Base-by-base conservation (phyloP, 2,797 vertebrate genomes). In the Gallinago solitaria region DNA sequence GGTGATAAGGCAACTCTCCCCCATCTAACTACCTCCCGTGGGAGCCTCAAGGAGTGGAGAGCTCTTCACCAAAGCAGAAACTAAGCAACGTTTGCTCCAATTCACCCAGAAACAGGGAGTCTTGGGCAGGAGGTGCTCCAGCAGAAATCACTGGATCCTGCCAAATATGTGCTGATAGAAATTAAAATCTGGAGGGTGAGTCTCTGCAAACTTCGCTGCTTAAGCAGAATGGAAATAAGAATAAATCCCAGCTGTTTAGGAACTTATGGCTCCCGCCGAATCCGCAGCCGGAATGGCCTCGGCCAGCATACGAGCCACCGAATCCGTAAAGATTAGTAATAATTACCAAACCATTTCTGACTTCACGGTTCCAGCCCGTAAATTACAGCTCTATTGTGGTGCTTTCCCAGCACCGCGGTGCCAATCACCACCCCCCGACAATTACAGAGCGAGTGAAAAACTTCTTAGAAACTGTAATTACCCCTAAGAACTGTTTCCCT, bases 381-480 rank as follows among this genome's bases (percentile, higher is more conserved):
- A 93, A 92, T 93, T 82, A 87, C 64, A 56, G 91, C 84, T 92
- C 89, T 56, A 54, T 85, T 80, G 96, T 76, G 94, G 86, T 28
- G 74, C 78, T 78, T 74, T 65, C 67, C 51, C 37, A 3, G 89
- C 85, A 35, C 86, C 3, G 4, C 1, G 12, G 84, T 76, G 89
- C 89, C 94, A 77, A 11, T 92, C 93, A 90, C 78, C 91, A 85
- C 78, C 89, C 89, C 63, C 87, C 0, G 16, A 92, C 92, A 95
- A 93, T 90, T 87, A 93, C 84, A 95, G 92, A 89, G 92, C 51
- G 3, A 48, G 37, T 1, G 25, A 57, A 76, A 91, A 95, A 96
- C 95, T 95, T 93, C 93, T 57, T 39, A 87, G 43, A 76, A 87
- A 85, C 68, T 47, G 87, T 95, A 96, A 97, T 95, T 95, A 96